Evolutionary conservation across 2,888 invertebrate genomes (phyloP), one percentile per base, ranked within the genome.

Genomic region (Trachelus troglodyta): DNA sequence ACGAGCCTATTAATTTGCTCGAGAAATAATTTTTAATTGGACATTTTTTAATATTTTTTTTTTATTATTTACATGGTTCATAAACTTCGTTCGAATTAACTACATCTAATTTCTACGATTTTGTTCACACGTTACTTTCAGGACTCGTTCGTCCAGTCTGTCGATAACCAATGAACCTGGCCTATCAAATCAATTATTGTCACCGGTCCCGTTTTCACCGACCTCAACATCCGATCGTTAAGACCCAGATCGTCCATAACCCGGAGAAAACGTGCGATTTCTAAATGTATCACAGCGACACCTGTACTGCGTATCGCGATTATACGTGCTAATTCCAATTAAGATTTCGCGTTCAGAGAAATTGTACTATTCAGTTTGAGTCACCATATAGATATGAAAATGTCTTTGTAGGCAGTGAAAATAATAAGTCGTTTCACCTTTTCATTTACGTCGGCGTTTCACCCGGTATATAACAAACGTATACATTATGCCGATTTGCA

Each of bases 121-220:
- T 40, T 0, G 0, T 40, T 40, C 40, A 40, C 77, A 76, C 73
- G 74, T 75, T 69, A 74, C 35, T 74, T 40, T 23, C 15, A 69
- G 34, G 75, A 77, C 73, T 76, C 31, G 77, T 76, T 40, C 73
- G 1, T 15, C 33, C 68, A 56, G 69, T 73, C 40, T 40, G 40
- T 69, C n/a, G 74, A 74, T 4, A 34, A 31, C 69, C 73, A 68
- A 68, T 69, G 76, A 68, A 76, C 68, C 73, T 15, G 76, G 74
- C 56, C 75, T 69, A 75, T 77, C 71, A 74, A 80, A 80, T 80
- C 79, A 77, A 80, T 79, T 79, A 79, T 78, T 73, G 75, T 74
- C 78, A 71, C n/a, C 73, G 34, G 33, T 75, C 34, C 40, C 37
- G 75, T 40, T 75, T 34, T 68, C 34, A 68, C 34, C 30, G 30